Percentiles rank a stretch among this genome's conserved stretches.
These are phyloP conservation scores for Drosophila bunnanda DNA, from an alignment of 2,888 invertebrate genomes.

Conservation along the genomic window DNA sequence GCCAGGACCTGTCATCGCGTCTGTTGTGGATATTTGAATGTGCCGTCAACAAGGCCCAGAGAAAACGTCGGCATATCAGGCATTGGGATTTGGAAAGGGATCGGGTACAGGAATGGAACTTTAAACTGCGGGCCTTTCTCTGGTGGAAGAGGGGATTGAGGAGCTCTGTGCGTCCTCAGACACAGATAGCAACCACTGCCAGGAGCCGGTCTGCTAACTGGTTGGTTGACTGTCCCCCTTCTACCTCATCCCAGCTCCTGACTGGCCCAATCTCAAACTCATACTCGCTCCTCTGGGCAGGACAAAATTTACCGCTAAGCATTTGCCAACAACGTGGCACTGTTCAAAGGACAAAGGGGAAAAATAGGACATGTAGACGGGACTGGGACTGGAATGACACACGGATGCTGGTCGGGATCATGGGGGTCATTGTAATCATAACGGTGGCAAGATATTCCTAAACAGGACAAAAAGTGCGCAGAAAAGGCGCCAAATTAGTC, in stretches of 20 bases:
- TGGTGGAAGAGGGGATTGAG: not conserved
- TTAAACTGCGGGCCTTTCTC: slow-evolving; percentile 67
- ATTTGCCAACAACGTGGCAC: slow-evolving; percentile 62
- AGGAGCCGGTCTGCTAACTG: slow-evolving; percentile 29
- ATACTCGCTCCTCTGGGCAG: slow-evolving; percentile 37
- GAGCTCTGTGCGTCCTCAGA: slow-evolving; percentile 40
- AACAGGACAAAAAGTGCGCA: slow-evolving; percentile 45
- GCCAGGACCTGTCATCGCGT: slow-evolving; percentile 12
- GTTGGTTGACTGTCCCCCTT: slow-evolving; percentile 25
- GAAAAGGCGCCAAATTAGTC: slow-evolving; percentile 58
- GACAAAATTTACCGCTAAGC: slow-evolving; percentile 72
- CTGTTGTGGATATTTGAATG: slow-evolving; percentile 56
- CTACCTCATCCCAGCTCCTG: too few relatives aligned
- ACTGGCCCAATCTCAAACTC: slow-evolving; percentile 12
- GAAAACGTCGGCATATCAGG: slow-evolving; percentile 54
- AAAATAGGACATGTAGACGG: slow-evolving; percentile 32
- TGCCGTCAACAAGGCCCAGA: slow-evolving; percentile 44
- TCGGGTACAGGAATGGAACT: slow-evolving; percentile 42
- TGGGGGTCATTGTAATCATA: slow-evolving; percentile 80
- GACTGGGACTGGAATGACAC: slow-evolving; percentile 20
- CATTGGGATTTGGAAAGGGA: slow-evolving; percentile 29
- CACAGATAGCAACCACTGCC: slow-evolving; percentile 50
- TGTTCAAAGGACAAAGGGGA: slow-evolving; percentile 64
- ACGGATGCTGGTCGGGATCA: slow-evolving; percentile 69
- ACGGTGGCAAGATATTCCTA: slow-evolving; percentile 39